phyloP scores from a whole-genome alignment of 2,113 vertebrate genomes.

The Rattus rattus region DNA sequence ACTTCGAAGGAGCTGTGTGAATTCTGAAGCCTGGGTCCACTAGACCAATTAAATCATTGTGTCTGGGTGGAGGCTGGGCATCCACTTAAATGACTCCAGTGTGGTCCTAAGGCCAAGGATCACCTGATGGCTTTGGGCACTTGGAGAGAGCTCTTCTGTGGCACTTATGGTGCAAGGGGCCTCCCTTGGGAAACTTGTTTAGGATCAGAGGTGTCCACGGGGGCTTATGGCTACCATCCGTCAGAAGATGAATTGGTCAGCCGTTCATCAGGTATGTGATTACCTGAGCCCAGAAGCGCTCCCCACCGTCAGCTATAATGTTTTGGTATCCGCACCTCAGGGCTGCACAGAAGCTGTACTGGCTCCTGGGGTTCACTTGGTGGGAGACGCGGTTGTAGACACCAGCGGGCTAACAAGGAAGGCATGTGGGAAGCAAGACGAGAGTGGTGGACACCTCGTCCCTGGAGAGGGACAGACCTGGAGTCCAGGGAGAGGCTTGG shows the following conservation, averaged over 20 bases:
- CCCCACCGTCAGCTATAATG: accelerated
- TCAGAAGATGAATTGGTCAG: not conserved
- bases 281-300: not conserved
- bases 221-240: not conserved
- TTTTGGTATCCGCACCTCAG: not conserved
- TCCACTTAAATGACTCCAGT: not conserved
- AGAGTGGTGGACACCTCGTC: not conserved
- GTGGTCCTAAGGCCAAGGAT: accelerated
- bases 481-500: not conserved
- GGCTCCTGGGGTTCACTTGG: not conserved
- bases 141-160: no score
- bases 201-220: no score
- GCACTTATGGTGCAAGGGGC: not conserved
- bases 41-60: not conserved
- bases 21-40: not conserved
- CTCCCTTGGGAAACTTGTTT: not conserved
- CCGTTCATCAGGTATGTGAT: not conserved
- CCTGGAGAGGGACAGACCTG: not conserved
- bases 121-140: accelerated
- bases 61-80: not conserved
- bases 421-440: accelerated
- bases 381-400: not conserved
- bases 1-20: not conserved
- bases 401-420: not conserved
- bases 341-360: not conserved